phyloP scores from a whole-genome alignment of 2,113 vertebrate genomes.

The Thinocorus orbignyianus region DNA sequence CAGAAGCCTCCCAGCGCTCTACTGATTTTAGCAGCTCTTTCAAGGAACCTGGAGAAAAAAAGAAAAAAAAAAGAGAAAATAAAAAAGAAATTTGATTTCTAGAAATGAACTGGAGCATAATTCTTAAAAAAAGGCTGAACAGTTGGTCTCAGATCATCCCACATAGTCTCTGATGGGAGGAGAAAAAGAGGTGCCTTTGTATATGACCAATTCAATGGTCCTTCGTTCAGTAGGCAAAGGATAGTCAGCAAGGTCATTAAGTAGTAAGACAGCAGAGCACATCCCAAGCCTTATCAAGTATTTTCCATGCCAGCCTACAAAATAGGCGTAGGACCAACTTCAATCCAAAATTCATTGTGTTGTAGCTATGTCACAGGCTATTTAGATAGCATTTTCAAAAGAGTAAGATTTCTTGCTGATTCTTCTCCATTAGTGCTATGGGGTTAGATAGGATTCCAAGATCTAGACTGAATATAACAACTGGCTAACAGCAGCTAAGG shows the following conservation, averaged over 20 bases:
- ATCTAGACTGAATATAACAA: not conserved
- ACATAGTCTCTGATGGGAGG: not conserved
- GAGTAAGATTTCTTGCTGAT: not conserved
- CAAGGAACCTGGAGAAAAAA: not conserved
- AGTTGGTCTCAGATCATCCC: not conserved
- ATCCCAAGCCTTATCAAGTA: not conserved
- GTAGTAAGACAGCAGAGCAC: not conserved
- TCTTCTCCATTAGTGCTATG: not conserved
- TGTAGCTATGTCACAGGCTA: not conserved
- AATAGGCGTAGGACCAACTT: not conserved
- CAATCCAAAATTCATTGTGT: not conserved
- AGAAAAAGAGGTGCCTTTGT: not conserved
- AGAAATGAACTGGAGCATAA: not conserved
- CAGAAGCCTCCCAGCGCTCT: not conserved
- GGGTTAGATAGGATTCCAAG: not conserved
- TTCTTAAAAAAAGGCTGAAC: not conserved
- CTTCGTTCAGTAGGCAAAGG: not conserved
- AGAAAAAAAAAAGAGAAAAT: not conserved
- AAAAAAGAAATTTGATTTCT: not conserved
- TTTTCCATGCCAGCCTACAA: not conserved
- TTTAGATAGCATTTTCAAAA: not conserved
- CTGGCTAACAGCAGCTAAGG: not conserved
- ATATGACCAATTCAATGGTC: not conserved
- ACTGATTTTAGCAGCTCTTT: not conserved
- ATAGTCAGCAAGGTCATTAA: fast-evolving